These are phyloP conservation scores for Dendronephthya gigantea DNA, from an alignment of 64 coral and sea anemone genomes.

Conservation along the genomic window DNA sequence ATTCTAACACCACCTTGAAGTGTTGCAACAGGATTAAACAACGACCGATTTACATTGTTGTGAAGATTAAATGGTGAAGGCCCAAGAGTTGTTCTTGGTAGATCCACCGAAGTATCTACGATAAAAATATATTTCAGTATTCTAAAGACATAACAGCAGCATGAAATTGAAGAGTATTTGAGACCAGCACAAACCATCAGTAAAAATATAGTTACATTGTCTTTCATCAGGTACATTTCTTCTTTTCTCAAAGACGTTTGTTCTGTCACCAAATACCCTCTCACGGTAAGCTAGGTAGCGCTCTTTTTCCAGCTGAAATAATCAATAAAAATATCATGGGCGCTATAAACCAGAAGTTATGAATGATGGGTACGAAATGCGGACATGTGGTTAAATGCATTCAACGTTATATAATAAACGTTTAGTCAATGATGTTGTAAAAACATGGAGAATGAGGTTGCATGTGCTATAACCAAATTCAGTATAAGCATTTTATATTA, in stretches of 20 bases:
- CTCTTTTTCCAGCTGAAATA: slow-evolving; percentile 57
- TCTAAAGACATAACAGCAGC: not conserved
- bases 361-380: too few relatives aligned
- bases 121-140: not conserved
- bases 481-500: too few relatives aligned
- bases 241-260: slow-evolving; percentile 56
- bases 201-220: not conserved
- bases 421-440: too few relatives aligned
- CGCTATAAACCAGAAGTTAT: too few relatives aligned
- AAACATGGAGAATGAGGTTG: too few relatives aligned
- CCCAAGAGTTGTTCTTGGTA: not conserved
- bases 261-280: slow-evolving; percentile 66
- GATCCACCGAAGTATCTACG: not conserved
- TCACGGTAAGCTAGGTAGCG: slow-evolving; percentile 87
- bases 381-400: too few relatives aligned
- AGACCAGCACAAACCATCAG: not conserved
- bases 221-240: not conserved
- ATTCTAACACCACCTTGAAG: not conserved
- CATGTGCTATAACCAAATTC: too few relatives aligned
- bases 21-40: not conserved
- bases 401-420: too few relatives aligned
- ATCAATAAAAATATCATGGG: too few relatives aligned
- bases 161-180: not conserved
- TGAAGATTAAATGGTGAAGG: not conserved
- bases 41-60: not conserved